Conservation (phyloP, 2,888 invertebrate genomes). For the Choreutis nemorana region DNA sequence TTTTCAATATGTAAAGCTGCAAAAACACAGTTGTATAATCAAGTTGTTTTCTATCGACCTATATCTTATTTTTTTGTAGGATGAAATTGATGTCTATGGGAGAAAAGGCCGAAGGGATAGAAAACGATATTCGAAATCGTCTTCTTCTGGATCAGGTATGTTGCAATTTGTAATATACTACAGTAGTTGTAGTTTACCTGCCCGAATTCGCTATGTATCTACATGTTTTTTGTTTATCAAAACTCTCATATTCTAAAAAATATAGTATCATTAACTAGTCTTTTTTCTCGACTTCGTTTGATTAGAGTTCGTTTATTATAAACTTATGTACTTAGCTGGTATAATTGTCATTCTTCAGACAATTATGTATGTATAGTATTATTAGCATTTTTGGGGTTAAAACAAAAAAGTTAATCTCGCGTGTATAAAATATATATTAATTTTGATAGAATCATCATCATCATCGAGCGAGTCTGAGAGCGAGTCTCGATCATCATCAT, state of each 20-base stretch:
- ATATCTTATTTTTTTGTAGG: slow-evolving; percentile 23
- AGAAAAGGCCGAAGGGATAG: slow-evolving; percentile 46
- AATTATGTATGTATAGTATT: too few species aligned
- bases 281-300: too few species aligned
- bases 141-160: slow-evolving; percentile 56
- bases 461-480: slow-evolving; percentile 59
- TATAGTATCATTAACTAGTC: too few species aligned
- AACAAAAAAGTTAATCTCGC: too few species aligned
- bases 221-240: slow-evolving; percentile 1
- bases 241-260: background rate
- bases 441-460: slow-evolving; percentile 42
- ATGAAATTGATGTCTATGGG: slow-evolving; percentile 53
- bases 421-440: background rate
- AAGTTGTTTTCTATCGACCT: too few species aligned
- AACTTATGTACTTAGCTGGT: too few species aligned
- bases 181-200: background rate
- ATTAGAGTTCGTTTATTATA: too few species aligned
- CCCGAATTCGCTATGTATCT: too few species aligned
- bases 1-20: too few species aligned
- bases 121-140: slow-evolving; percentile 57
- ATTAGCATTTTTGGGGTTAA: too few species aligned
- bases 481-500: slow-evolving; percentile 54
- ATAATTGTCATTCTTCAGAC: too few species aligned
- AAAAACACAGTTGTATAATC: too few species aligned
- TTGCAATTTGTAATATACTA: background rate